Evolutionary conservation across 2,888 invertebrate species (phyloP).

Genomic region (Drosophila pegasa): DNA sequence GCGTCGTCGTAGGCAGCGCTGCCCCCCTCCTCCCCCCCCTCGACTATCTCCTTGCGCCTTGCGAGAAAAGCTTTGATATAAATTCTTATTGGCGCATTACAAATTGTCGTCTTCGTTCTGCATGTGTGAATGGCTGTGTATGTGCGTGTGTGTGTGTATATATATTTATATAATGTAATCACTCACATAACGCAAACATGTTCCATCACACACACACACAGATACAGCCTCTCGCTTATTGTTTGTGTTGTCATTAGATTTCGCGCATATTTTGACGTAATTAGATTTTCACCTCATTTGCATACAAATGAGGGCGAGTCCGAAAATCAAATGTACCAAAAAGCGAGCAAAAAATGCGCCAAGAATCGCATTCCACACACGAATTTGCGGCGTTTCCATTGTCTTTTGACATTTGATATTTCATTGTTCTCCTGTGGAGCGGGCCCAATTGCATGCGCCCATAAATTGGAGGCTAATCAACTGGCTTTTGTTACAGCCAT

Average conservation of each 20-base stretch:
- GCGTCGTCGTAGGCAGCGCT: conserved; percentile 42
- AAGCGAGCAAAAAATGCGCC: conserved; percentile 13
- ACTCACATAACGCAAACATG: conserved; percentile 51
- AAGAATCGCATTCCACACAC: conserved; percentile 5
- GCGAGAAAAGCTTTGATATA: conserved; percentile 68
- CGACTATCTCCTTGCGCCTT: conserved; percentile 28
- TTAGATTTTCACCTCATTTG: conserved; percentile 78
- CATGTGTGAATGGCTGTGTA: conserved; percentile 10
- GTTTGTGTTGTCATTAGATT: conserved; percentile 70
- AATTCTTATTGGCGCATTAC: conserved; percentile 81
- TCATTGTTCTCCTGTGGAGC: conserved; percentile 11
- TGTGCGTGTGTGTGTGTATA: not conserved
- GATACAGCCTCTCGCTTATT: conserved; percentile 36
- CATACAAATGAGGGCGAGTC: conserved; percentile 64
- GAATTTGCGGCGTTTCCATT: conserved; percentile 25
- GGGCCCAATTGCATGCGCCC: conserved; percentile 13
- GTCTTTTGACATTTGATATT: conserved; percentile 1
- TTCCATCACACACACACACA: conserved; percentile 21
- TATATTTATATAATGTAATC: conserved; percentile 68
- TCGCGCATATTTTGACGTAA: conserved; percentile 67
- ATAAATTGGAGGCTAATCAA: conserved; percentile 27
- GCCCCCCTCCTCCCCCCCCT: not conserved
- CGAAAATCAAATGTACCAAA: conserved; percentile 17
- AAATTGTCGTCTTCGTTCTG: conserved; percentile 67
- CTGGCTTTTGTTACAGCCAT: conserved; percentile 3